Percentiles rank a stretch among this genome's conserved stretches.
phyloP scores from a whole-genome alignment of 2,113 vertebrate species.

The Galemys pyrenaicus region DNA sequence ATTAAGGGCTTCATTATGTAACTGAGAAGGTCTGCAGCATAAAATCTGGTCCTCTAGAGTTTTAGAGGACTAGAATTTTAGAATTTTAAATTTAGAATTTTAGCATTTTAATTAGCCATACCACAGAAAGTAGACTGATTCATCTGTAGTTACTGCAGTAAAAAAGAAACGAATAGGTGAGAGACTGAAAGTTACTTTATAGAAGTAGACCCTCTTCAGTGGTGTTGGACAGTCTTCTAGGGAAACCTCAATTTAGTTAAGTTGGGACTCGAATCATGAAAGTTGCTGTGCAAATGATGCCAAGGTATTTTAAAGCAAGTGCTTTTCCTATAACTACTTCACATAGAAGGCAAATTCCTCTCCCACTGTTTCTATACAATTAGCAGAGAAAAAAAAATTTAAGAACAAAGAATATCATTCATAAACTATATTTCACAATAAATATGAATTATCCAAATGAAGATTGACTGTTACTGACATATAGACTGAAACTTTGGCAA shows the following conservation, averaged over 20 bases:
- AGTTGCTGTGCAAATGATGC: background rate
- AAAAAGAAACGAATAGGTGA: background rate
- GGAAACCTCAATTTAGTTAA: background rate
- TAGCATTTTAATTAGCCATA: background rate
- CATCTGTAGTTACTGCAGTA: background rate
- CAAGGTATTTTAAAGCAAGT: background rate
- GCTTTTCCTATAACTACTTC: background rate
- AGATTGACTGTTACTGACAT: background rate
- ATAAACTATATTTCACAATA: conserved; percentile 45
- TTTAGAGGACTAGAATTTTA: conserved; percentile 14
- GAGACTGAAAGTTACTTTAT: background rate
- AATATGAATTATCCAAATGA: conserved; percentile 41
- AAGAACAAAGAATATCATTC: conserved; percentile 57
- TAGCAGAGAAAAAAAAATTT: conserved; percentile 25
- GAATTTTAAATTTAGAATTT: background rate
- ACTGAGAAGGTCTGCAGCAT: background rate
- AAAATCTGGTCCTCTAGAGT: background rate
- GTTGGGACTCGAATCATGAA: background rate
- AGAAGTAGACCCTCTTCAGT: background rate
- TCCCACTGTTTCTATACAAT: background rate
- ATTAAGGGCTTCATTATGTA: background rate
- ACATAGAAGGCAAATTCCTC: background rate
- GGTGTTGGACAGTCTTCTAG: background rate
- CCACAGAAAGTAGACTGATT: background rate
- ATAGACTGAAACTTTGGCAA: conserved; percentile 9